These are phyloP conservation scores for Columba guinea DNA, from an alignment of 2,797 vertebrate species.

Conservation along the genomic window DNA sequence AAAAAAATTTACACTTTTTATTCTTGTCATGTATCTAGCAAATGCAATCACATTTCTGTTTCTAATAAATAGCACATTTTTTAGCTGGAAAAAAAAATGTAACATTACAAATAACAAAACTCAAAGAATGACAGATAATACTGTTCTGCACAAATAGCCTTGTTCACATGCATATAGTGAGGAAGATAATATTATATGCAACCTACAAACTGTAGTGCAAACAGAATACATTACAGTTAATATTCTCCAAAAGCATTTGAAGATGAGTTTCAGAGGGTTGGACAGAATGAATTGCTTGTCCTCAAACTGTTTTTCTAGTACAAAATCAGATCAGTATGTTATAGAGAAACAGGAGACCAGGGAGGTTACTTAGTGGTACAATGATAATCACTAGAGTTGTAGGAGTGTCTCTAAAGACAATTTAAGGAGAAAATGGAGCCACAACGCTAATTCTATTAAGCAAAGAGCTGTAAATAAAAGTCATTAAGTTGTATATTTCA, in stretches of 20 bases:
- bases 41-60: neutral
- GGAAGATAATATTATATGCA: neutral
- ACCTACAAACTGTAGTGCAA: neutral
- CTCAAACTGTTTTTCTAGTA: neutral
- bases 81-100: neutral
- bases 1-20: neutral
- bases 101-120: neutral
- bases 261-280: neutral
- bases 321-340: neutral
- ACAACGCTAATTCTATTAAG: neutral
- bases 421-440: neutral
- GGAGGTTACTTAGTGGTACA: neutral
- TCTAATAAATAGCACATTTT: neutral
- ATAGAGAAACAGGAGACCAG: neutral
- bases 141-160: neutral
- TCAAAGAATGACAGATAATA: neutral
- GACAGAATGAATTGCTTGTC: neutral
- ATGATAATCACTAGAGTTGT: neutral
- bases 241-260: neutral
- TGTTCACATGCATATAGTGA: neutral
- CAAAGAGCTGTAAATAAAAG: neutral
- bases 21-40: neutral
- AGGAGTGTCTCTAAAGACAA: neutral
- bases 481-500: neutral
- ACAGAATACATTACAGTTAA: neutral